phyloP scores from a whole-genome alignment of 1,140 invertebrate species.

The Psix sp. region DNA sequence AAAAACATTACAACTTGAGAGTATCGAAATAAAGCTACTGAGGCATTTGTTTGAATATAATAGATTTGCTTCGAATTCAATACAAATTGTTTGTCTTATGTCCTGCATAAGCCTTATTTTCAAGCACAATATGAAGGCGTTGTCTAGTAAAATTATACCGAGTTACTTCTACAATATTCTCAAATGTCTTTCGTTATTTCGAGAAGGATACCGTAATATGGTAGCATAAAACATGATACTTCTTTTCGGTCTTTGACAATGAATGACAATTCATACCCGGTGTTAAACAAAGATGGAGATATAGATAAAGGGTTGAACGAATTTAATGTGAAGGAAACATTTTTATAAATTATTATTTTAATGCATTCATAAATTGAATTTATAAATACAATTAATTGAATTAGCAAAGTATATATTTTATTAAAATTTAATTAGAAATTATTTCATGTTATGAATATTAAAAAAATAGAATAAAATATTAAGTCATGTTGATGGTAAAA shows the following conservation, averaged over 20 bases:
- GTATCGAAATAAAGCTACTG: no score
- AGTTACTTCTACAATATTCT: slow-evolving; percentile 18
- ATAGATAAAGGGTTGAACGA: no score
- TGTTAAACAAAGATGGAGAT: not conserved
- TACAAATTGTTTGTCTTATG: slow-evolving; percentile 26
- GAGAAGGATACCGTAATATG: slow-evolving; percentile 19
- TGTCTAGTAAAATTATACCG: slow-evolving; percentile 35
- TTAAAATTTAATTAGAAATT: no score
- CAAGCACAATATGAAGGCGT: slow-evolving; percentile 33
- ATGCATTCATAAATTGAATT: no score
- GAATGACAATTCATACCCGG: slow-evolving; percentile 1
- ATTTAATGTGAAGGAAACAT: no score
- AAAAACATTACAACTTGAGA: no score
- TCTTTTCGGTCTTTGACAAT: slow-evolving; percentile 1
- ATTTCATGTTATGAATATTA: no score
- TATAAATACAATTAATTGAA: no score
- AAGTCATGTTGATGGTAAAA: no score
- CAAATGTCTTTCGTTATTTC: slow-evolving; percentile 41
- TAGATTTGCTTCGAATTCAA: slow-evolving; percentile 20
- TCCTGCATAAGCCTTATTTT: slow-evolving; percentile 30
- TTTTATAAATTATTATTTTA: no score
- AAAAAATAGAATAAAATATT: no score
- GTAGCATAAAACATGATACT: slow-evolving; percentile 23
- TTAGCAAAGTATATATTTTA: no score
- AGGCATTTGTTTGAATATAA: slow-evolving; percentile 7